Base-by-base conservation (phyloP, 2,888 invertebrate species). In the Dione vanillae region DNA sequence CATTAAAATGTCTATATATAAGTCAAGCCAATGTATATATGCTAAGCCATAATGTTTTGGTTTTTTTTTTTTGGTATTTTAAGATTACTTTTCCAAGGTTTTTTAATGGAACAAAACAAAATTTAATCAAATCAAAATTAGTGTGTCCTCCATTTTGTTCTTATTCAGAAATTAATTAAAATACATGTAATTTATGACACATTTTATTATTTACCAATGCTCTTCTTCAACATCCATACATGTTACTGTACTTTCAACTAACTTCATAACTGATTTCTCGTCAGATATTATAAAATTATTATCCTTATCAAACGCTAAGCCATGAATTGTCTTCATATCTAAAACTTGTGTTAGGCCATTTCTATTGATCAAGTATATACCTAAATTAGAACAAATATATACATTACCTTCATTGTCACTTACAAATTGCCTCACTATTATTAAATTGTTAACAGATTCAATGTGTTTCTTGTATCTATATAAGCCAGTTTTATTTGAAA, bases 231-330 rank as follows among this genome's bases (percentile, higher is more conserved):
- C 20, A 14, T 56, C 70, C 16, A 74, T 70, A 78, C 88, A 90
- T 51, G 82, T 81, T 37, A 67, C 64, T 1, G 76, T 59, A 78
- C 83, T 88, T 16, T 75, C 76, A 9, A 78, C 77, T 20, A 90
- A 75, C 72, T 75, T 84, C 27, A 86, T 74, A 67, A 91, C 82
- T 72, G 80, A 80, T 49, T 77, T 83, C 7, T 86, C 84, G 76
- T 88, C 85, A 1, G 90, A 88, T 67, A 83, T 79, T 37, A 91
- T 82, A 10, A 89, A 79, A 74, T 83, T 83, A 71, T 90, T 87
- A 16, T 89, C 82, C 49, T 72, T 86, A 76, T 90, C 91, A 66
- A 90, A 90, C 0, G 88, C 69, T 40, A 89, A 35, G 2, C 90
- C 88, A 47, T 83, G 83, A 5, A 88, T 70, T 75, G 85, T 84